phyloP scores from a whole-genome alignment of 2,797 vertebrate genomes.

The Tangara arthus region DNA sequence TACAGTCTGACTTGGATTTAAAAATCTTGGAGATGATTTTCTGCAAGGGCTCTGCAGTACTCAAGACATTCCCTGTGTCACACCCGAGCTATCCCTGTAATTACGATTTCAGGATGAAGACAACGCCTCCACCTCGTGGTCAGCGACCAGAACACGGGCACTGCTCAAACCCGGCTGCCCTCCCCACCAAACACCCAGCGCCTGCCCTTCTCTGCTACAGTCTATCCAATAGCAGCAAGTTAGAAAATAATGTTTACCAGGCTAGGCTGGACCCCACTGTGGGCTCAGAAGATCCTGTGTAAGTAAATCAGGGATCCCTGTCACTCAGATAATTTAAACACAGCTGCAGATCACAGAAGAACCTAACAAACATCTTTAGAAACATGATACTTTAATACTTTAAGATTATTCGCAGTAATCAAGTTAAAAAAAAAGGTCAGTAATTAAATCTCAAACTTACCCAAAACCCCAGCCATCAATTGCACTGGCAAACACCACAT shows the following conservation, averaged over 20 bases:
- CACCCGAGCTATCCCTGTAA: neutral
- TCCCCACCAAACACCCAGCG: neutral
- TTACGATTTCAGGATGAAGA: neutral
- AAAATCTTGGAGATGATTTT: neutral
- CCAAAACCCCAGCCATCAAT: conserved; percentile 97
- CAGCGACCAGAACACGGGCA: neutral
- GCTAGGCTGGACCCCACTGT: neutral
- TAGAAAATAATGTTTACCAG: neutral
- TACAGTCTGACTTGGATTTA: neutral
- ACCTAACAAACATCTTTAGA: neutral
- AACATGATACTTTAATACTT: neutral
- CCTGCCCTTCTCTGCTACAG: neutral
- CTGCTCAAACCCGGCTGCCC: neutral
- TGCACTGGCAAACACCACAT: conserved; percentile 93
- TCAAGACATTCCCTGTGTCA: neutral
- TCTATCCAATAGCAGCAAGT: neutral
- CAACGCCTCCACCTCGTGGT: conserved; percentile 74
- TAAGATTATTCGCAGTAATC: neutral
- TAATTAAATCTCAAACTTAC: conserved; percentile 68
- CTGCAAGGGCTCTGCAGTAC: neutral
- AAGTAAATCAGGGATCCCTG: neutral
- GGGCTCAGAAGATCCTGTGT: neutral
- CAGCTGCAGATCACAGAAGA: neutral
- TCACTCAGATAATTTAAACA: neutral
- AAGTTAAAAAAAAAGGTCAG: neutral